Evolutionary conservation across 2,888 invertebrate species (phyloP).

Genomic region (Falcaria lacertinaria): DNA sequence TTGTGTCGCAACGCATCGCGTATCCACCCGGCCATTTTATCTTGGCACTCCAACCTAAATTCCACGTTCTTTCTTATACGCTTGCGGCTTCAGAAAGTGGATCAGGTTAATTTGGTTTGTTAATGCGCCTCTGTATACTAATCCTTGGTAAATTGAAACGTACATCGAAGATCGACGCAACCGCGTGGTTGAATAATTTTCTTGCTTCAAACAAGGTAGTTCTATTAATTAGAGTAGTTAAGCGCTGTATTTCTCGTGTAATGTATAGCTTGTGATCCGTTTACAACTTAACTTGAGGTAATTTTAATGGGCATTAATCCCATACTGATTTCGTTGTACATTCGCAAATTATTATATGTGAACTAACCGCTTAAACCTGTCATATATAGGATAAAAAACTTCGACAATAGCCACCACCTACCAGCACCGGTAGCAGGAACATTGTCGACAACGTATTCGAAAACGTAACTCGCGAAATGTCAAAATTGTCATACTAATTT

Average conservation of each 20-base stretch:
- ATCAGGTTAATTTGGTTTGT: slow-evolving; percentile 17
- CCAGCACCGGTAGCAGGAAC: too few relatives aligned
- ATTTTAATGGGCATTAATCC: too few relatives aligned
- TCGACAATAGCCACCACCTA: too few relatives aligned
- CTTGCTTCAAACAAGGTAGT: slow-evolving; percentile 6
- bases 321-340: too few relatives aligned
- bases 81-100: slow-evolving; percentile 2
- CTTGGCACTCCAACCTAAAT: slow-evolving; percentile 11
- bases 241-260: not conserved
- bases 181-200: slow-evolving; percentile 13
- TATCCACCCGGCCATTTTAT: slow-evolving; percentile 20
- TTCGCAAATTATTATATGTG: too few relatives aligned
- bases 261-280: not conserved
- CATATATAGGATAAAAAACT: too few relatives aligned
- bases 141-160: slow-evolving; percentile 49
- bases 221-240: slow-evolving; percentile 7
- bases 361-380: too few relatives aligned
- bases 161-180: slow-evolving; percentile 31
- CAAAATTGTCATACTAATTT: too few relatives aligned
- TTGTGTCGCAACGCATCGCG: slow-evolving; percentile 15
- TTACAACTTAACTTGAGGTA: not conserved
- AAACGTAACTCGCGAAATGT: too few relatives aligned
- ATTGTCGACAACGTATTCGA: too few relatives aligned
- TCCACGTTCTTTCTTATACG: slow-evolving; percentile 4
- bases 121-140: slow-evolving; percentile 26